Percentiles rank a stretch among this genome's conserved stretches.
These are phyloP conservation scores for Polyergus mexicanus DNA, from an alignment of 1,140 invertebrate genomes.

Conservation along the genomic window DNA sequence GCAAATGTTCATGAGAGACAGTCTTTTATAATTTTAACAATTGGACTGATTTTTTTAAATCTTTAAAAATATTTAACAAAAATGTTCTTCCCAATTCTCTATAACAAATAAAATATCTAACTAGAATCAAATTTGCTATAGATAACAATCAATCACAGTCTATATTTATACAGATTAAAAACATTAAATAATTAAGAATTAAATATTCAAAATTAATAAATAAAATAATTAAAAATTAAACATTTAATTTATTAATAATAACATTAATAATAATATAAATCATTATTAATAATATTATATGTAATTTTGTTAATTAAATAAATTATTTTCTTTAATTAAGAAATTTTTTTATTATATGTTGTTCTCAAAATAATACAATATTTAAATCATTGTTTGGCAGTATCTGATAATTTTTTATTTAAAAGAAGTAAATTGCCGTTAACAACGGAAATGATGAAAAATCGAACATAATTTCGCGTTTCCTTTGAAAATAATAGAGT, in stretches of 20 bases:
- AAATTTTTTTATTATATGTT: not conserved
- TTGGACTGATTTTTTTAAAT: not conserved
- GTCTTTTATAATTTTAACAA: slow-evolving; percentile 1
- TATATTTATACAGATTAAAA: not conserved
- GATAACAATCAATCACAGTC: too few relatives aligned
- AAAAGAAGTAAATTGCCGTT: not conserved
- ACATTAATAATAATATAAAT: not conserved
- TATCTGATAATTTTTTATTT: not conserved
- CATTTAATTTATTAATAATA: not conserved
- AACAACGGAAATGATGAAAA: not conserved
- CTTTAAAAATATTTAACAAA: not conserved
- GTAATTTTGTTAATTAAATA: not conserved
- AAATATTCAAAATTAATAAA: too few relatives aligned
- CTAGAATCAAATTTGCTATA: not conserved
- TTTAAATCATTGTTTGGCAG: not conserved
- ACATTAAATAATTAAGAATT: too few relatives aligned
- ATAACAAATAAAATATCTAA: not conserved
- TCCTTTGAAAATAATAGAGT: not conserved
- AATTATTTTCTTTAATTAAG: not conserved
- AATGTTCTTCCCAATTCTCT: not conserved
- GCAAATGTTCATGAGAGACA: not conserved
- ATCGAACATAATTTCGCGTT: not conserved
- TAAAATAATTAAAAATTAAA: too few relatives aligned
- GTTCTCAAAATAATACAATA: slow-evolving; percentile 5
- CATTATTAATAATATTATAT: not conserved